Evolutionary conservation across 2,888 invertebrate species (phyloP).

Genomic region (Helicoverpa assulta): DNA sequence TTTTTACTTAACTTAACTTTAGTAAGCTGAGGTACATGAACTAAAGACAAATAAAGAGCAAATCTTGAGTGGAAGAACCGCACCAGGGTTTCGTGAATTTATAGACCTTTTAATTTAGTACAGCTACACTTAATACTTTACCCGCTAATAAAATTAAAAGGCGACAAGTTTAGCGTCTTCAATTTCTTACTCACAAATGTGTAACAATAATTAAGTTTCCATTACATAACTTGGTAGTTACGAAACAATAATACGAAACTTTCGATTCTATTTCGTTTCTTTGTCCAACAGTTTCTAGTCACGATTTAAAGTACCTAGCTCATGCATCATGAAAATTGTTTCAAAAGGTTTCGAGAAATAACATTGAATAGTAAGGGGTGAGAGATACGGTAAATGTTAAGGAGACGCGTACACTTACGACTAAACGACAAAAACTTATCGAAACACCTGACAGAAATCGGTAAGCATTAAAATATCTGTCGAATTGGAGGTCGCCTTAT

Average conservation of each 20-base stretch:
- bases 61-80: background rate
- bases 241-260: conserved; percentile 49
- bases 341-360: conserved; percentile 36
- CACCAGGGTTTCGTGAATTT: background rate
- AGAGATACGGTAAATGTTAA: conserved; percentile 30
- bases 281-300: conserved; percentile 47
- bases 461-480: background rate
- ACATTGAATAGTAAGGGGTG: conserved; percentile 14
- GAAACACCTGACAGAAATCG: background rate
- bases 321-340: conserved; percentile 47
- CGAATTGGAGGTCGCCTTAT: conserved; percentile 6
- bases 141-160: conserved; percentile 16
- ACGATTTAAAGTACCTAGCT: conserved; percentile 43
- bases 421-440: background rate
- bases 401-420: background rate
- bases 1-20: too few relatives aligned
- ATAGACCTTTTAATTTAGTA: conserved; percentile 2
- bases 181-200: conserved; percentile 14
- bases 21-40: too few relatives aligned
- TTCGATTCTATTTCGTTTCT: conserved; percentile 50
- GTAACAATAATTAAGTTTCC: conserved; percentile 48
- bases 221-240: conserved; percentile 45
- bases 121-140: conserved; percentile 10
- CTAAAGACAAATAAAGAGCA: background rate
- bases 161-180: conserved; percentile 10